phyloP scores from a whole-genome alignment of 2,888 invertebrate species.

The Oeneis ivallda region DNA sequence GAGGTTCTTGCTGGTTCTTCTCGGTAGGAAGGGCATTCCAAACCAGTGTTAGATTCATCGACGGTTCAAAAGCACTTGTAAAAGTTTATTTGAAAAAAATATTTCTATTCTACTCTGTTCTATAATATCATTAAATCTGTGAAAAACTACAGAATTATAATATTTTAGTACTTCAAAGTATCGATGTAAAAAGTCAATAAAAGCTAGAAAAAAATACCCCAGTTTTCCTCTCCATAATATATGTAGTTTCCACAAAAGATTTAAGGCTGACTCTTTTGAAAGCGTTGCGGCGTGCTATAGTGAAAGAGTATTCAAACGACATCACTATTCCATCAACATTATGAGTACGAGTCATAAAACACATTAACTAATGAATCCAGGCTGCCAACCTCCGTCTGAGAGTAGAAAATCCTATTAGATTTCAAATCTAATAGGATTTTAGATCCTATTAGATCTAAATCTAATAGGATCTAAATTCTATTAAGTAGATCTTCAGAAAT shows the following conservation, averaged over 20 bases:
- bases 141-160: neutral
- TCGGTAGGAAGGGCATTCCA: too few relatives aligned
- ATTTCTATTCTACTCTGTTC: too few relatives aligned
- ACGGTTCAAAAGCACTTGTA: too few relatives aligned
- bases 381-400: neutral
- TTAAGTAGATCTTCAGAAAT: too few relatives aligned
- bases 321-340: neutral
- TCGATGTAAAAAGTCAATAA: neutral
- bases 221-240: neutral
- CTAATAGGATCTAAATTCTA: too few relatives aligned
- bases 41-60: too few relatives aligned
- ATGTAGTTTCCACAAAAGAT: constrained; percentile 2
- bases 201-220: neutral
- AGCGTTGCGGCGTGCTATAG: constrained; percentile 1
- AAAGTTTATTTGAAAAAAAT: too few relatives aligned
- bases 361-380: constrained; percentile 24
- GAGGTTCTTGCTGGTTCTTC: too few relatives aligned
- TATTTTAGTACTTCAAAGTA: neutral
- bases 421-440: too few relatives aligned
- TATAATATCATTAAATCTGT: too few relatives aligned
- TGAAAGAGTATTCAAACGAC: constrained; percentile 9
- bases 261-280: neutral
- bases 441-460: too few relatives aligned
- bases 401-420: neutral
- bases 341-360: constrained; percentile 13